Conservation (phyloP, 2,113 vertebrate genomes). For the Siphamia tubifer region DNA sequence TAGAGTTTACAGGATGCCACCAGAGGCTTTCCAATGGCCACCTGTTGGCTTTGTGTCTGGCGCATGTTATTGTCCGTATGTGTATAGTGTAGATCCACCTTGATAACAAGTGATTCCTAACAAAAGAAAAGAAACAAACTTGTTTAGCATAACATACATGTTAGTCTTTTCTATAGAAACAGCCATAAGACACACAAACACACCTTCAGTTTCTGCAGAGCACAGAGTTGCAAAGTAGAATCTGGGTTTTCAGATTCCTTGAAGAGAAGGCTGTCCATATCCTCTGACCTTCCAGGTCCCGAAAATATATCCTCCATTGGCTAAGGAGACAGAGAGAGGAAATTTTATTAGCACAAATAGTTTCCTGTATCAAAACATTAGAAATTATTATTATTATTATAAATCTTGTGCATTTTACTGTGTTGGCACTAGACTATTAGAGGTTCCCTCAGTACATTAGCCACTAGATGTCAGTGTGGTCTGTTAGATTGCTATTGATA, state of each 20-base stretch:
- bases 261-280: slow-evolving; percentile 77
- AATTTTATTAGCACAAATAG: not conserved
- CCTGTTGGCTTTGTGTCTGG: slow-evolving; percentile 71
- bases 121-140: not conserved
- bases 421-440: not conserved
- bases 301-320: slow-evolving; percentile 59
- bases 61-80: slow-evolving; percentile 64
- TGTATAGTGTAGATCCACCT: slow-evolving; percentile 82
- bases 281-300: slow-evolving; percentile 63
- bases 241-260: slow-evolving; percentile 67
- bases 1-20: slow-evolving; percentile 76
- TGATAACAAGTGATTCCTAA: slow-evolving; percentile 80
- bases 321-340: slow-evolving; percentile 58
- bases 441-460: not conserved
- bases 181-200: not conserved
- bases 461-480: slow-evolving; percentile 57
- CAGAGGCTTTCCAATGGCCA: slow-evolving; percentile 77
- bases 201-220: slow-evolving; percentile 85
- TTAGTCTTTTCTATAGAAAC: too few relatives aligned
- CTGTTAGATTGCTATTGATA: not conserved
- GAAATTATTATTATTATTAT: too few relatives aligned
- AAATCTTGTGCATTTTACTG: too few relatives aligned
- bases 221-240: slow-evolving; percentile 77
- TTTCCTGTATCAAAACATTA: not conserved
- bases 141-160: not conserved